Evolutionary conservation across 2,113 vertebrate species (phyloP), one percentile per base, ranked within the genome.

Genomic region (Ranitomeya imitator): DNA sequence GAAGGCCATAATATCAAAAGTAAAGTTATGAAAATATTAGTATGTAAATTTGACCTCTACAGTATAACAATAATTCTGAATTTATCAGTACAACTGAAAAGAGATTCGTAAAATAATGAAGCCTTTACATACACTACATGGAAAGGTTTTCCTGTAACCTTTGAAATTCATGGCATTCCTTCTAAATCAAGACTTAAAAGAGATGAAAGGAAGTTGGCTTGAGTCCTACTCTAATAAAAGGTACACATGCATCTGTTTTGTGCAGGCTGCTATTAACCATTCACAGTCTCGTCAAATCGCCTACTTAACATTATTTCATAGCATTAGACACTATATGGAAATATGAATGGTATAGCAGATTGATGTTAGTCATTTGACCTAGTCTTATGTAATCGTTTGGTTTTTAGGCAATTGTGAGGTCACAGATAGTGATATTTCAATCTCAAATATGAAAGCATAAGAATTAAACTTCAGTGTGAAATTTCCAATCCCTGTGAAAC

Each of bases 121-220:
- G 55, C 54, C 12, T 26, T 16, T 31, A 15, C 26, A 7, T 67
- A 15, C 79, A 31, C 23, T 52, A 37, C 15, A 52, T n/a, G 61
- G 45, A 37, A n/a, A 71, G 31, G 13, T 61, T 73, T 55, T 71
- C 18, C 31, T 73, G 52, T 85, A 63, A 82, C 73, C 83, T 57
- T 85, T 31, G 65, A 51, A 85, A 55, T 26, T 51, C 45, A 31
- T 51, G 52, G 52, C 83, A 85, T 85, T 85, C 23, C 83, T 73
- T 57, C 73, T 71, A 57, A 85, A 85, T 85, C 51, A 85, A 54
- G 65, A 55, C 83, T 71, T 71, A 23, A 82, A 82, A 71, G 65
- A 71, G 63, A 69, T 85, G 51, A 69, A 85, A 85, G 54, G 65
- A 85, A 85, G 54, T 54, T 71, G 69, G 83, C 69, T 71, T 57